Evolutionary conservation across 30 jellyfish, hydroid and myxozoan species (phyloP).

Genomic region (Aurelia sp.): DNA sequence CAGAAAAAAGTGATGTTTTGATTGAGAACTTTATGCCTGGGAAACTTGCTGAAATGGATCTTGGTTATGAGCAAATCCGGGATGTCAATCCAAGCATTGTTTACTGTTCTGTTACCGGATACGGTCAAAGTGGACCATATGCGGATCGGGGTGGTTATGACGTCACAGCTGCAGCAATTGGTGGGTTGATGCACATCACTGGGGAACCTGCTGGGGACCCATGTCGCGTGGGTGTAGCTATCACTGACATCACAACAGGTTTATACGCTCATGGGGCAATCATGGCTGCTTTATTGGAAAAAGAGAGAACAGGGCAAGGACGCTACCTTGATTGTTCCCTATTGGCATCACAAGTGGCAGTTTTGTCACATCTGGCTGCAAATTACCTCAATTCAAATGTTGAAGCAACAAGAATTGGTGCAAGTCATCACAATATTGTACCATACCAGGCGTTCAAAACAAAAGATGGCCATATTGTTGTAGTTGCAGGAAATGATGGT

Average conservation of each 20-base stretch:
- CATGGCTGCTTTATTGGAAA: conserved; percentile 89
- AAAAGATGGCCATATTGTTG: conserved; percentile 85
- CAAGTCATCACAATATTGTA: conserved; percentile 88
- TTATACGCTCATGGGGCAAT: conserved; percentile 98
- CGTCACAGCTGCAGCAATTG: conserved; percentile 94
- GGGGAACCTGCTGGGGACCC: conserved; percentile 99
- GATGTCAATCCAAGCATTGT: conserved; percentile 73
- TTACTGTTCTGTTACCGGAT: conserved; percentile 93
- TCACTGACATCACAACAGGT: conserved; percentile 97
- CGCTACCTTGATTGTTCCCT: conserved; percentile 83
- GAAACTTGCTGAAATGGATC: conserved; percentile 86
- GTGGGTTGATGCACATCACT: conserved; percentile 91
- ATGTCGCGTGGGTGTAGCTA: conserved; percentile 95
- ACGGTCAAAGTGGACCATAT: conserved; percentile 97
- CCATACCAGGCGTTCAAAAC: conserved; percentile 98
- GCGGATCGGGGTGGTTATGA: conserved; percentile 94
- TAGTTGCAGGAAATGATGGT: conserved; percentile 87
- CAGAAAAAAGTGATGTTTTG: conserved; percentile 88
- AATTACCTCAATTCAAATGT: conserved; percentile 85
- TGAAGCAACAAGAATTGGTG: conserved; percentile 87
- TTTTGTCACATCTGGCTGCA: conserved; percentile 88
- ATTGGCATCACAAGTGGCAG: conserved; percentile 93
- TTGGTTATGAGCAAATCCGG: conserved; percentile 79
- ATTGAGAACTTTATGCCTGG: conserved; percentile 94
- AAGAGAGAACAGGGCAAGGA: conserved; percentile 86